A percentile compares a stretch with the other conserved stretches of the same genome.
Conservation (phyloP, 2,888 invertebrate species). For the Amiota communis region DNA sequence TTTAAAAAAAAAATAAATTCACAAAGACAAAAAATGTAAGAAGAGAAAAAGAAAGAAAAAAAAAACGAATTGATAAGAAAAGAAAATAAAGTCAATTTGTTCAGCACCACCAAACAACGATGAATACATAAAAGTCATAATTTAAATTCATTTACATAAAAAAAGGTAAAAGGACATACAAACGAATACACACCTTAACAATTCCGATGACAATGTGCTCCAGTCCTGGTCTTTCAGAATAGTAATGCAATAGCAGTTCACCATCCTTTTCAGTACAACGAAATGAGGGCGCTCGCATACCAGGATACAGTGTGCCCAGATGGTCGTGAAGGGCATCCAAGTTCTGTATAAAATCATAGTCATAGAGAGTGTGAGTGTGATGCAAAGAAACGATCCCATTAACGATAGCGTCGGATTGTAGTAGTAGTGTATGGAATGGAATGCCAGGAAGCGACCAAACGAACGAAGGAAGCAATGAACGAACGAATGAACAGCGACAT, state of each 20-base stretch:
- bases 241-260: constrained; percentile 92
- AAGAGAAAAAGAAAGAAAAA: constrained; percentile 5
- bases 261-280: constrained; percentile 96
- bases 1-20: constrained; percentile 43
- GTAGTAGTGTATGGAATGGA: constrained; percentile 6
- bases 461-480: not conserved
- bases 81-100: constrained; percentile 29
- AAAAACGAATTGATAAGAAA: constrained; percentile 12
- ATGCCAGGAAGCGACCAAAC: not conserved
- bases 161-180: constrained; percentile 31
- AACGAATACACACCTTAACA: constrained; percentile 82
- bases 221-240: constrained; percentile 93
- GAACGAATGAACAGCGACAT: constrained; percentile 19
- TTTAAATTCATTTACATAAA: constrained; percentile 20
- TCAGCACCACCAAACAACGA: not conserved
- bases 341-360: constrained; percentile 77
- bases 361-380: not conserved
- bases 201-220: constrained; percentile 98
- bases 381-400: constrained; percentile 2
- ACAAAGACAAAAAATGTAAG: not conserved
- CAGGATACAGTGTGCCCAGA: constrained; percentile 93
- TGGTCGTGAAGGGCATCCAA: constrained; percentile 97
- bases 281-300: constrained; percentile 96
- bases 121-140: constrained; percentile 24
- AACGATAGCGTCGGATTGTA: not conserved